Evolutionary conservation across 1,140 invertebrate genomes (phyloP).

Genomic region (Neoseiulus cucumeris): DNA sequence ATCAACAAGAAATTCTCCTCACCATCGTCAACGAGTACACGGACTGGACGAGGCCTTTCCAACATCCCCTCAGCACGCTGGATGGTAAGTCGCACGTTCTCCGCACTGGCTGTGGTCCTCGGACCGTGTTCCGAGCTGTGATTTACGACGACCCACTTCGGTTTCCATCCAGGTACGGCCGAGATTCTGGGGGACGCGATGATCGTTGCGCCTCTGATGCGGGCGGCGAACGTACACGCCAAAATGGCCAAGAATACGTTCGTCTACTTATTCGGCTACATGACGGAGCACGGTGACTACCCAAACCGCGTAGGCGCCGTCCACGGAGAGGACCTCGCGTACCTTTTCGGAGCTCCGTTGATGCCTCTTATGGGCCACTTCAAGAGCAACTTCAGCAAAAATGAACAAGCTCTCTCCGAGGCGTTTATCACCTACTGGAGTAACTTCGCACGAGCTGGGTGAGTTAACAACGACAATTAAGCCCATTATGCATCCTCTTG

Average conservation of each 20-base stretch:
- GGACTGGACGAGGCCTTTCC: conserved; percentile 79
- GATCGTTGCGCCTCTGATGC: conserved; percentile 71
- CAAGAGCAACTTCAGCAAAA: conserved; percentile 43
- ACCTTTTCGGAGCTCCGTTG: conserved; percentile 70
- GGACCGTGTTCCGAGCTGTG: neutral
- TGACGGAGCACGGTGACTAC: conserved; percentile 45
- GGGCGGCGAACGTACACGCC: conserved; percentile 77
- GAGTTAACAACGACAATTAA: conserved; percentile 9
- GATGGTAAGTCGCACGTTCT: conserved; percentile 38
- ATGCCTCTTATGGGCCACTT: conserved; percentile 29
- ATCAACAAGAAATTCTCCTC: conserved; percentile 67
- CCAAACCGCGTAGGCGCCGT: conserved; percentile 49
- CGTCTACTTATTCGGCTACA: conserved; percentile 69
- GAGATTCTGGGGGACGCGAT: conserved; percentile 82
- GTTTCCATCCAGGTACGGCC: conserved; percentile 36
- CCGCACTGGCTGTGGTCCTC: neutral
- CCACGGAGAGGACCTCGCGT: conserved; percentile 73
- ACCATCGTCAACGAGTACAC: conserved; percentile 94
- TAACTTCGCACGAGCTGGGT: conserved; percentile 35
- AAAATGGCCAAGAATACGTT: conserved; percentile 42
- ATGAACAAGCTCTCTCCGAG: conserved; percentile 50
- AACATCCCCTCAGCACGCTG: conserved; percentile 73
- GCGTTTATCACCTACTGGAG: conserved; percentile 41
- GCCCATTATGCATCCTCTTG: no score
- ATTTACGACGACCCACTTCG: neutral